Evolutionary conservation across 1,140 invertebrate genomes (phyloP), one percentile per base, ranked within the genome.

Genomic region (Ceratina calcarata): DNA sequence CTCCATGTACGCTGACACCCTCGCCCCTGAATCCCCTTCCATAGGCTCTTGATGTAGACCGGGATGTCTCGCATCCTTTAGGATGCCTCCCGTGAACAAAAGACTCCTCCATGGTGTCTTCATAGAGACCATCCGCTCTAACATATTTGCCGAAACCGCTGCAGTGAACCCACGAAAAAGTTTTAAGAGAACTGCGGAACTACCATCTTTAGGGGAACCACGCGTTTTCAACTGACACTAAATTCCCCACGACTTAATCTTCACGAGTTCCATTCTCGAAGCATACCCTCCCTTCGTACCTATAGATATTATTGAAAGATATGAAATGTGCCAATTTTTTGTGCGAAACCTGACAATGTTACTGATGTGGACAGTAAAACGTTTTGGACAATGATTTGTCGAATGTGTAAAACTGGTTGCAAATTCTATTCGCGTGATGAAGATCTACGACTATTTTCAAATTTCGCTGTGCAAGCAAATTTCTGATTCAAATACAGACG

Each of bases 51-150:
- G 37, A 45, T 45, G 37, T 45, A 45, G 15, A 8, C 20, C 51
- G 53, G 27, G 27, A 32, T 4, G 16, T 64, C 64, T 68, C 68
- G 18, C 58, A 68, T 55, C 72, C 72, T 76, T 80, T 74, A 76
- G 57, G 20, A 74, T 68, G 60, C 64, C n/a, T 22, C 49, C 6
- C 12, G 32, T 18, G 55, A 45, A 45, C 37, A 16, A 27, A 16
- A 27, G 22, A 67, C 57, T 58, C 32, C 68, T 51, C 32, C 57
- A 32, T n/a, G 58, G 10, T 55, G 7, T 20, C 55, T 51, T 49
- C 37, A 60, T 67, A 57, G 55, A 49, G 53, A 27, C 55, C 53
- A 67, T 67, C 55, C 37, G n/a, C 37, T 45, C 53, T 76, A 76
- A 32, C 55, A 20, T 60, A 68, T 60, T 18, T 37, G 32, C 16